Base-by-base conservation (phyloP, 1,140 invertebrate genomes). In the Palaemon carinicauda region DNA sequence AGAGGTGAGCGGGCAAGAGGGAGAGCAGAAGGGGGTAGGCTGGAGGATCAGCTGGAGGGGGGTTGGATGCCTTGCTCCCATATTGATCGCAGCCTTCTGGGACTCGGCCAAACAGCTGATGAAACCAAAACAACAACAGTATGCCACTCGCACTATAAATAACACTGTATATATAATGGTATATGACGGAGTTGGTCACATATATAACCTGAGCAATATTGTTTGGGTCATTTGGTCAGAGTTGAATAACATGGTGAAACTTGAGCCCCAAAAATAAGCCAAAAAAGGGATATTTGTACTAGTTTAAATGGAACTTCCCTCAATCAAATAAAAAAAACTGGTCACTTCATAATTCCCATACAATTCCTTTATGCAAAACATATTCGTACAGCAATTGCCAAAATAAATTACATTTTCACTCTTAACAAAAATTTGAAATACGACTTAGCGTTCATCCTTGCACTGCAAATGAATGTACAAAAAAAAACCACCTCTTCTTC, bases 251-350 rank as follows among this genome's bases (percentile, higher is more conserved):
- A 74, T 75, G 71, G n/a, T 51, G 75, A 82, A 83, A 86, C 84
- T 75, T 86, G 84, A 86, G 84, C 84, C 79, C 82, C 74, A 69
- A 69, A 69, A 41, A 3, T 41, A 69, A 51, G 71, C 21, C 80
- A 51, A 86, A 80, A 31, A 69, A 41, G 84, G 84, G 77, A 71
- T 71, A 74, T 86, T 86, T 86, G 84, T 86, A 86, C 84, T 86
- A 86, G 69, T 41, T 52, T 80, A 69, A 69, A 31, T 69, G 65
- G 65, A 69, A 69, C 65, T 31, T 69, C 24, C 24, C 24, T 69
- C n/a, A 50, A 73, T 41, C n/a, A n/a, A n/a, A 31, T 33, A 54
- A 82, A 82, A 73, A 41, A 41, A 41, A 41, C n/a, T 41, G 41
- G 9, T 41, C 41, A 41, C 41, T 41, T 12, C 41, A 41, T 5